These are phyloP conservation scores for Oophaga sylvatica DNA, from an alignment of 2,797 vertebrate species.

Conservation along the genomic window DNA sequence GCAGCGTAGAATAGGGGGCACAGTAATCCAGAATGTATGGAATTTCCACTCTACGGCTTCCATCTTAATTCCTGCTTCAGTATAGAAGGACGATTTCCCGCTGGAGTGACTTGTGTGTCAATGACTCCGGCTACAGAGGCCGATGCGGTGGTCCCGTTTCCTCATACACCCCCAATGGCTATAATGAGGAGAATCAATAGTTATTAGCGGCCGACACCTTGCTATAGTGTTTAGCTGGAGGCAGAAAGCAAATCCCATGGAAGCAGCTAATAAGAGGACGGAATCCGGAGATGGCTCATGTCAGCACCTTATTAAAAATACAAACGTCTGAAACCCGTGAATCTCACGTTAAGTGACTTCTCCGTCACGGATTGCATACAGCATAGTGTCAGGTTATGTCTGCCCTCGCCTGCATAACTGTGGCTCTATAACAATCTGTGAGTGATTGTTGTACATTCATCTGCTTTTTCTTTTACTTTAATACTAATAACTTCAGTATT, in stretches of 20 bases:
- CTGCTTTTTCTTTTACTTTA: neutral
- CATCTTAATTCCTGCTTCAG: neutral
- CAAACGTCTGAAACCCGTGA: neutral
- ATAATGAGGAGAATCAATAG: neutral
- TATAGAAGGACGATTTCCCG: neutral
- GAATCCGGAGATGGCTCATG: neutral
- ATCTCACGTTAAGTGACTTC: neutral
- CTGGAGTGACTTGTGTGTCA: constrained; percentile 9
- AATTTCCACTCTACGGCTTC: neutral
- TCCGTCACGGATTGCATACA: neutral
- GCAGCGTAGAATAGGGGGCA: neutral
- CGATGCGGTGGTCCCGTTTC: neutral
- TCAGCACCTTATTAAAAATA: neutral
- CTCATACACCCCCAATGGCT: neutral
- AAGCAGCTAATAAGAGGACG: constrained; percentile 1
- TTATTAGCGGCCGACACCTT: constrained; percentile 5
- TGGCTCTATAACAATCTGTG: neutral
- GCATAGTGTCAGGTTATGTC: neutral
- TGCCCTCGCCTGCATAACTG: neutral
- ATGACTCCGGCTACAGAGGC: neutral
- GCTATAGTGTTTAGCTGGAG: constrained; percentile 15
- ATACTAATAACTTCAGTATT: no score
- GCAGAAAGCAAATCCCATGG: neutral
- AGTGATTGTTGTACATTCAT: neutral
- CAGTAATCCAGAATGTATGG: neutral